Base-by-base conservation (phyloP, 2,797 vertebrate species). In the Notoglanidium macrostoma region DNA sequence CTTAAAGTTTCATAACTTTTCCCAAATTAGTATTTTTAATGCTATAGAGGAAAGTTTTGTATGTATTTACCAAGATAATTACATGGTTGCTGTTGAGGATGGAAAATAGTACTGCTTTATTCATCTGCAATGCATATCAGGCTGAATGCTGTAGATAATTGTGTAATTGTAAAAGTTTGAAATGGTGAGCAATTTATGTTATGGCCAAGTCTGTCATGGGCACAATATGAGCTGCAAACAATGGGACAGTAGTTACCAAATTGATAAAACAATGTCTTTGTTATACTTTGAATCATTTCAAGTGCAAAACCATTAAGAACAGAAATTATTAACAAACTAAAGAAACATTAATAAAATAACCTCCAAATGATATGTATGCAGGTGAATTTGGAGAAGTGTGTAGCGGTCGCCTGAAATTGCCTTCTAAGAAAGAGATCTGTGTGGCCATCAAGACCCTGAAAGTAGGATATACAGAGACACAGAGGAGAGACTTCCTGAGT, bases 361-460 rank as follows among this genome's bases (percentile, higher is more conserved):
- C 12, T 19, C 32, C 49, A 73, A 89, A 76, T 70, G 12, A 29
- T 51, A 32, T 88, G 61, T 88, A 63, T 68, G 15, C 44, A 99
- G 98, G 98, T 87, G 98, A 99, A 92, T 99, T 99, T 91, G 98
- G 98, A 68, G 98, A 99, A 92, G 98, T 99, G 14, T 99, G 98
- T 95, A 99, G 98, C 2, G 98, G 98, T 0, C 98, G 97, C 61
- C 94, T 99, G 84, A 98, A 97, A 91, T 95, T 99, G 65, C 98
- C 98, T 85, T 98, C 96, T 79, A 99, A 99, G 94, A 99, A 98
- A 93, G 98, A 99, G 92, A 98, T 99, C 92, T 98, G 97, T 0
- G 98, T 99, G 89, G 98, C 98, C 91, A 99, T 99, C 91, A 99
- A 99, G 94, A 99, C 98, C 2, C 94, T 99, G 8, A 99, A 99